Evolutionary conservation across 2,113 vertebrate genomes (phyloP).

Genomic region (Elachura formosa): DNA sequence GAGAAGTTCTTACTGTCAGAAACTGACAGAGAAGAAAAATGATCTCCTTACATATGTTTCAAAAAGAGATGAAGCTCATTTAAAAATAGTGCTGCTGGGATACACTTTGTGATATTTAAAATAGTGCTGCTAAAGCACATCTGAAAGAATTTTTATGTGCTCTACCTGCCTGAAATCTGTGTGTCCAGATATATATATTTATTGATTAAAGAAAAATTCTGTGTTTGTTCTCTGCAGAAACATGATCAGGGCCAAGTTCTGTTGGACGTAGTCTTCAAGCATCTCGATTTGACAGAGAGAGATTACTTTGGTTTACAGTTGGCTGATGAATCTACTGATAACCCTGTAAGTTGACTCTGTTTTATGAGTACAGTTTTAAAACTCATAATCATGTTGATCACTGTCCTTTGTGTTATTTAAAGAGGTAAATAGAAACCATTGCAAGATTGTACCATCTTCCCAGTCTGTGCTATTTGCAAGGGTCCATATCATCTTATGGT

Average conservation of each 20-base stretch:
- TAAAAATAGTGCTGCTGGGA: background rate
- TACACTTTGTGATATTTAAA: background rate
- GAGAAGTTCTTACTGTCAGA: conserved; percentile 15
- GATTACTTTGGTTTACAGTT: conserved; percentile 98
- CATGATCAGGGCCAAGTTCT: conserved; percentile 92
- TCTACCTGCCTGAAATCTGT: background rate
- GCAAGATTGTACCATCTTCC: background rate
- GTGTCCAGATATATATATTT: background rate
- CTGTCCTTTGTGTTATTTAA: background rate
- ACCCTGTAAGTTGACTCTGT: conserved; percentile 80
- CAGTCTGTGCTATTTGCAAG: background rate
- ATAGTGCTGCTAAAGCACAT: background rate
- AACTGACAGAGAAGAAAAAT: conserved; percentile 12
- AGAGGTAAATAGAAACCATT: background rate
- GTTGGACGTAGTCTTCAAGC: conserved; percentile 92
- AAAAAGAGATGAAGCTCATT: background rate
- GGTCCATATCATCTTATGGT: background rate
- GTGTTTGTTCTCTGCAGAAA: conserved; percentile 79
- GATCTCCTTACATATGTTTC: background rate
- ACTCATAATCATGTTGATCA: background rate
- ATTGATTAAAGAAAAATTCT: background rate
- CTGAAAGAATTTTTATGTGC: background rate
- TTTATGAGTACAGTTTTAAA: background rate
- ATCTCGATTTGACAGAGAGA: conserved; percentile 96
- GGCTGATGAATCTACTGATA: conserved; percentile 90